Percentiles rank a stretch among this genome's conserved stretches.
Conservation (phyloP, 2,797 vertebrate genomes). For the Rhinatrema bivittatum region DNA sequence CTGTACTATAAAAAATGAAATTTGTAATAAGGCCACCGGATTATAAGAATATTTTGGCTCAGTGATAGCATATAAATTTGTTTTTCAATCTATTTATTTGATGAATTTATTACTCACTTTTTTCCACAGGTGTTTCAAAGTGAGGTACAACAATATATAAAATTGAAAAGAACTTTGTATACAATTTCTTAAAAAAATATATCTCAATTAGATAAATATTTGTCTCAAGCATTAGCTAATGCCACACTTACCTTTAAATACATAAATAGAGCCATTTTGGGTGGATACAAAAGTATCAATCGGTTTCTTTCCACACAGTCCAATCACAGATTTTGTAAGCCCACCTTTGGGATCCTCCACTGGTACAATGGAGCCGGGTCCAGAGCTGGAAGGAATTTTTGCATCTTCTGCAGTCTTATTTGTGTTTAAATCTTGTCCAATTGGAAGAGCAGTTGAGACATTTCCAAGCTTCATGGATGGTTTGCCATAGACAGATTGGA, state of each 20-base stretch:
- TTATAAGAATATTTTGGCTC: too few species aligned
- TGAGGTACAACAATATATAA: too few species aligned
- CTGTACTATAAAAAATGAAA: too few species aligned
- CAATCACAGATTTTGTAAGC: conserved; percentile 2
- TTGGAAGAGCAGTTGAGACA: background rate
- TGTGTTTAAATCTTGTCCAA: background rate
- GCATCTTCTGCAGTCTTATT: background rate
- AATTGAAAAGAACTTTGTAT: too few species aligned
- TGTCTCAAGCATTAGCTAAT: too few species aligned
- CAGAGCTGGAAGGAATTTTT: background rate
- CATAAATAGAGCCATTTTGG: background rate
- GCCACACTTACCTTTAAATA: conserved; percentile 13
- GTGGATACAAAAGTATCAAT: conserved; percentile 12
- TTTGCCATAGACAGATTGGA: conserved; percentile 8
- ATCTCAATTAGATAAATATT: too few species aligned
- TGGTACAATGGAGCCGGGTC: background rate
- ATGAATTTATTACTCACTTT: too few species aligned
- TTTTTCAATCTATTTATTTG: too few species aligned
- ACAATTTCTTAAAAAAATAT: too few species aligned
- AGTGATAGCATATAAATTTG: too few species aligned
- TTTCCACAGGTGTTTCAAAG: too few species aligned
- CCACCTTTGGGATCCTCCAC: background rate
- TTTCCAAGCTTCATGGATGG: background rate
- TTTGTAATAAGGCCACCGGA: too few species aligned
- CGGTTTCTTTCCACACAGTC: conserved; percentile 1